Evolutionary conservation across 1,140 invertebrate species (phyloP).

Genomic region (Drosophila ogumai): DNA sequence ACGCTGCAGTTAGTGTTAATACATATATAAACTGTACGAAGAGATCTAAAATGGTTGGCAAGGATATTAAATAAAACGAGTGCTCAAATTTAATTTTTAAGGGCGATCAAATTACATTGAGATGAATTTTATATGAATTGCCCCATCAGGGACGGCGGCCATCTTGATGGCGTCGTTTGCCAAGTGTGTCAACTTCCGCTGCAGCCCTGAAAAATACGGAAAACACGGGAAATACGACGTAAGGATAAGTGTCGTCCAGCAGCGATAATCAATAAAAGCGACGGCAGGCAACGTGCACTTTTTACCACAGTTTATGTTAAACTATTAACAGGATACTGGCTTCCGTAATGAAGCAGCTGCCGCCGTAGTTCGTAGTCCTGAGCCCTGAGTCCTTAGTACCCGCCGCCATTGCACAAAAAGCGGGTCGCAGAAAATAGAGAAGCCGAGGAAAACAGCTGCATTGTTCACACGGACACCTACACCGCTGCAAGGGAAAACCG

Average conservation of each 20-base stretch:
- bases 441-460: slow-evolving; percentile 55
- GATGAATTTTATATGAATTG: slow-evolving; percentile 42
- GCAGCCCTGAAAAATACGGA: slow-evolving; percentile 19
- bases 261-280: slow-evolving; percentile 66
- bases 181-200: slow-evolving; percentile 68
- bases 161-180: slow-evolving; percentile 32
- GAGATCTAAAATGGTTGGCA: slow-evolving; percentile 10
- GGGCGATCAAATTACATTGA: slow-evolving; percentile 4
- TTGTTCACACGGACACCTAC: slow-evolving; percentile 47
- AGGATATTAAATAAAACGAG: slow-evolving; percentile 10
- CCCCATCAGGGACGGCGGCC: slow-evolving; percentile 10
- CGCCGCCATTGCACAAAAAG: slow-evolving; percentile 48
- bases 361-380: slow-evolving; percentile 26
- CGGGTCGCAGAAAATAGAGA: slow-evolving; percentile 60
- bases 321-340: slow-evolving; percentile 78
- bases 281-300: slow-evolving; percentile 51
- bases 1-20: slow-evolving; percentile 23
- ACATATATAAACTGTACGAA: not conserved
- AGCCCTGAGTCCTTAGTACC: slow-evolving; percentile 1
- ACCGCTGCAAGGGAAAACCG: not conserved
- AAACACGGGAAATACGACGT: slow-evolving; percentile 23
- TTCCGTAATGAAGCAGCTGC: slow-evolving; percentile 77
- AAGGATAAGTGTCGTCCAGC: slow-evolving; percentile 20
- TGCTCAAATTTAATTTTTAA: slow-evolving; percentile 34
- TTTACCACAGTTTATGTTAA: slow-evolving; percentile 81